A percentile compares a stretch with the other conserved stretches of the same genome.
These are phyloP conservation scores for Nephrotoma flavescens DNA, from an alignment of 2,888 invertebrate genomes.

Conservation along the genomic window DNA sequence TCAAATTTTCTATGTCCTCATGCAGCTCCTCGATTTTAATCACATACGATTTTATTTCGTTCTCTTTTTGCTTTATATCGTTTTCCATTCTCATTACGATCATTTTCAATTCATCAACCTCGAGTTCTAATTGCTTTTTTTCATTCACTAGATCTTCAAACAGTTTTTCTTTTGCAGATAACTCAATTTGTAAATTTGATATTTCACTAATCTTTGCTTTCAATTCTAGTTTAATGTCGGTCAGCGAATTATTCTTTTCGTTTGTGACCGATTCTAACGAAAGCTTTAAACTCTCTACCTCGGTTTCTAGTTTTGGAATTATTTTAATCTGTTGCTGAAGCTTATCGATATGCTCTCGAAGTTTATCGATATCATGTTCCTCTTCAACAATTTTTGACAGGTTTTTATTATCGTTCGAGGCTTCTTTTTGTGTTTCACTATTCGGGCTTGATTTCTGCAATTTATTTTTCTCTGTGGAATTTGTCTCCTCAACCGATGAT, in stretches of 20 bases:
- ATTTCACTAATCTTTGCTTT: constrained; percentile 34
- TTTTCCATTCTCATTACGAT: constrained; percentile 14
- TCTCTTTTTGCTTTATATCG: constrained; percentile 14
- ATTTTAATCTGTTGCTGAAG: constrained; percentile 39
- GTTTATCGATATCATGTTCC: constrained; percentile 36
- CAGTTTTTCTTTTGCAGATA: constrained; percentile 7
- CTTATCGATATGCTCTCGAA: constrained; percentile 38
- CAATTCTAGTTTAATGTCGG: constrained; percentile 35
- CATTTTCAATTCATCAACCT: constrained; percentile 31
- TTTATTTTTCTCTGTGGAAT: constrained; percentile 17
- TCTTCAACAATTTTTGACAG: constrained; percentile 21
- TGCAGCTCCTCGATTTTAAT: constrained; percentile 10
- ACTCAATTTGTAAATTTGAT: constrained; percentile 32
- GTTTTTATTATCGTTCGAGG: constrained; percentile 29
- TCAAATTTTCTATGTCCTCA: constrained; percentile 18
- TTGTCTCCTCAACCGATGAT: constrained; percentile 31
- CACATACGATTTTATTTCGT: constrained; percentile 4
- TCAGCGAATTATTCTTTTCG: constrained; percentile 34
- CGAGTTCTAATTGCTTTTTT: constrained; percentile 31
- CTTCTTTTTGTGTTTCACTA: constrained; percentile 17
- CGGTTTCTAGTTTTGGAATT: constrained; percentile 18
- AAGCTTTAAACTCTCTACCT: constrained; percentile 11
- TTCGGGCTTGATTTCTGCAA: constrained; percentile 14
- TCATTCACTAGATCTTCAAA: constrained; percentile 23
- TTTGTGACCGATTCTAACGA: constrained; percentile 10